These are phyloP conservation scores for Ips nitidus DNA, from an alignment of 1,140 invertebrate species.

Conservation along the genomic window DNA sequence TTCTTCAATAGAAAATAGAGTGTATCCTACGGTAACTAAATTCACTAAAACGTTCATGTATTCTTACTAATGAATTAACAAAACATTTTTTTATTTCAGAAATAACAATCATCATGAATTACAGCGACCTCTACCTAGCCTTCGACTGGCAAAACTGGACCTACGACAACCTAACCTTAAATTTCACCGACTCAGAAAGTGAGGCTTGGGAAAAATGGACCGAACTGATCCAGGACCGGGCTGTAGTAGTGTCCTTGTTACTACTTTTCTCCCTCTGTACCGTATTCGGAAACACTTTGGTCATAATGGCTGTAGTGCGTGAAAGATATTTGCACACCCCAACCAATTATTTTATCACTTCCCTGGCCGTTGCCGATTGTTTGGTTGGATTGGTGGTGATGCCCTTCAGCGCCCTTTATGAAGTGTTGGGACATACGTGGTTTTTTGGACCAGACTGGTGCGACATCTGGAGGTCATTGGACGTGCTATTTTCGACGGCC, in stretches of 20 bases:
- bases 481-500: conserved; percentile 94
- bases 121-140: conserved; percentile 18
- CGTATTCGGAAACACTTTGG: conserved; percentile 94
- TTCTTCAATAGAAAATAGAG: too few relatives aligned
- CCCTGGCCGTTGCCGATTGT: conserved; percentile 94
- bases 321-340: conserved; percentile 90
- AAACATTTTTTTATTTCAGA: conserved; percentile 24
- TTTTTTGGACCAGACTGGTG: conserved; percentile 88
- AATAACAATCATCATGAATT: conserved; percentile 25
- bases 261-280: conserved; percentile 91
- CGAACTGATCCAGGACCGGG: conserved; percentile 69
- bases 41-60: too few relatives aligned
- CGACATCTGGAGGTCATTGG: conserved; percentile 94
- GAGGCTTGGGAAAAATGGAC: conserved; percentile 58
- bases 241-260: conserved; percentile 78
- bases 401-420: conserved; percentile 91
- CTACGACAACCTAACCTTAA: conserved; percentile 33
- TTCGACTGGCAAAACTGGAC: conserved; percentile 25
- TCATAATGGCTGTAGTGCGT: conserved; percentile 89
- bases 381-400: conserved; percentile 95
- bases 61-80: too few relatives aligned
- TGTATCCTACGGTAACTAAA: too few relatives aligned
- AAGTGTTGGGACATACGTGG: conserved; percentile 83
- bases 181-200: conserved; percentile 39
- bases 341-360: conserved; percentile 99